Base-by-base conservation (phyloP, 2,888 invertebrate species). In the Cetonia aurata region DNA sequence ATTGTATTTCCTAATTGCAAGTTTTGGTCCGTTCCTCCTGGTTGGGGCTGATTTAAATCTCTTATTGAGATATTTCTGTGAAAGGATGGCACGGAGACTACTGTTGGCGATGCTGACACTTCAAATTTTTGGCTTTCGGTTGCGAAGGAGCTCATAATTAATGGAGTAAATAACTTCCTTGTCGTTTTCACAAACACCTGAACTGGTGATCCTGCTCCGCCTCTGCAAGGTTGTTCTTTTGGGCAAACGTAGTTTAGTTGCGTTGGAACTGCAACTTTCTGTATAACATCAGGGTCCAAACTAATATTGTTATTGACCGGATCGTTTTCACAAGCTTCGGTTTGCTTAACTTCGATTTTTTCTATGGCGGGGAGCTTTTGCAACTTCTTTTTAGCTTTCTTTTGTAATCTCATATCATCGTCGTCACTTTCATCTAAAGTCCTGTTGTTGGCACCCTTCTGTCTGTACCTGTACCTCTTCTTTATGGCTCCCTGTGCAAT, bases 161-260 rank as follows among this genome's bases (percentile, higher is more conserved):
- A 70, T 0, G 93, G 92, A 0, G 93, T 92, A 74, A 94, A 94
- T 75, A 94, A 89, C 85, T 93, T 93, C 67, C 93, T 87, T 50
- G 92, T 93, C 0, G 94, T 94, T 83, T 92, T 93, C 0, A 94
- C 92, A 74, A 94, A 92, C 0, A 94, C 88, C 80, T 92, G 93
- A 53, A 83, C 80, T 0, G 87, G 82, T 13, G 83, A 80, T 41
- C 81, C 82, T 44, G 73, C 52, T 6, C 72, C 59, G 41, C 70
- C 53, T 48, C 60, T 65, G 10, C 57, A 12, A 17, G n/a, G 41
- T 17, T 60, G 3, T 52, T 77, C 74, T 33, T 70, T 69, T 48
- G 65, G 71, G 25, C 74, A 77, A 12, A 79, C 72, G 62, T 75
- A 77, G 68, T 78, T 79, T 2, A 77, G 73, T 72, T 79, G 77